Evolutionary conservation across 2,888 invertebrate species (phyloP).

Genomic region (Epinotia demarniana): DNA sequence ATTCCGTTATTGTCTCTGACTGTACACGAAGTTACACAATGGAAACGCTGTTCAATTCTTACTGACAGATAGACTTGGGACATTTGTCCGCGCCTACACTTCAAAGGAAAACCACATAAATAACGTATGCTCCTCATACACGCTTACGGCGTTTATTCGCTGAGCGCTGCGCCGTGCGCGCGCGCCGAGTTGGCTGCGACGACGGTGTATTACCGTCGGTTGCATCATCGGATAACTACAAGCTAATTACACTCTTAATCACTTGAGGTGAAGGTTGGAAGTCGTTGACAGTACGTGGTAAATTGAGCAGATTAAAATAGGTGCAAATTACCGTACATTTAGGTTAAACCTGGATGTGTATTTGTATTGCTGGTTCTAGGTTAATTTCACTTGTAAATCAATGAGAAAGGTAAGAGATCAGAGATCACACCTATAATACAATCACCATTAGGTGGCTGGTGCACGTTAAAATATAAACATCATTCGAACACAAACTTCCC

Average conservation of each 20-base stretch:
- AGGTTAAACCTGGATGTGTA: too few relatives aligned
- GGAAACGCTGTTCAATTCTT: conserved; percentile 20
- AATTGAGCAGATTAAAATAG: conserved; percentile 6
- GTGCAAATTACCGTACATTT: not conserved
- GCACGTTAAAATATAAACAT: too few relatives aligned
- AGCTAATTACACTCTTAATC: conserved; percentile 7
- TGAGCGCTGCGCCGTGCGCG: not conserved
- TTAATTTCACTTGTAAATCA: too few relatives aligned
- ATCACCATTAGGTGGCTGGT: too few relatives aligned
- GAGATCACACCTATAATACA: too few relatives aligned
- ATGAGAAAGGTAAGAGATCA: too few relatives aligned
- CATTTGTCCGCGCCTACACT: conserved; percentile 3
- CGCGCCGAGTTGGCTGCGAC: conserved; percentile 22
- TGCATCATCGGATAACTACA: conserved; percentile 14
- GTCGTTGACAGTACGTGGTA: not conserved
- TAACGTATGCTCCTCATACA: not conserved
- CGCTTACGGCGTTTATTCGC: not conserved
- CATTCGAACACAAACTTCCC: too few relatives aligned
- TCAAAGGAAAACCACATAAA: not conserved
- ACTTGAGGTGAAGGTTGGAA: not conserved
- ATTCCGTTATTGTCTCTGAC: not conserved
- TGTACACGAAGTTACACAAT: conserved; percentile 13
- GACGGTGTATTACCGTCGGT: conserved; percentile 13
- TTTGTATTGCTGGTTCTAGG: too few relatives aligned
- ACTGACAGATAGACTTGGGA: conserved; percentile 25